Evolutionary conservation across 2,888 invertebrate genomes (phyloP).

Genomic region (Schizaphis graminum): DNA sequence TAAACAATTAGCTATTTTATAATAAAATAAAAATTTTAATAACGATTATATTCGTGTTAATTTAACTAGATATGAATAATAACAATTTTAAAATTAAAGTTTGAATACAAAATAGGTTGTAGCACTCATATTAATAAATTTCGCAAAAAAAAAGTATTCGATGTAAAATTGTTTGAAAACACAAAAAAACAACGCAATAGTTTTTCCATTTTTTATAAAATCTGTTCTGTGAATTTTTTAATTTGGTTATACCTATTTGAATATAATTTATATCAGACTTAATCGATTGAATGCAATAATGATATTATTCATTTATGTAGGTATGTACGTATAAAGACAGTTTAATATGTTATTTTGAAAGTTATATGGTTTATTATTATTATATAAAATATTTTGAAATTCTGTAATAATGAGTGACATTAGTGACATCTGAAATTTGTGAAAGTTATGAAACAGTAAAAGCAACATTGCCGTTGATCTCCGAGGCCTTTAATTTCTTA

Average conservation of each 20-base stretch:
- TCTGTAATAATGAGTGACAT: conserved; percentile 38
- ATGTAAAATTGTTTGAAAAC: background rate
- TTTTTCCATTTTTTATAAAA: background rate
- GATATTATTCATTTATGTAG: background rate
- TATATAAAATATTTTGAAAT: conserved; percentile 15
- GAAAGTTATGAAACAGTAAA: conserved; percentile 16
- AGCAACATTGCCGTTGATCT: conserved; percentile 40
- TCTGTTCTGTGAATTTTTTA: background rate
- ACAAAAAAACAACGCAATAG: background rate
- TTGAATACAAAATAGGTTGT: background rate
- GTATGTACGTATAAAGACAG: background rate
- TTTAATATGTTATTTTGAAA: background rate
- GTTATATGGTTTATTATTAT: conserved; percentile 22
- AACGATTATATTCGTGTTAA: background rate
- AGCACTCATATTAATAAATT: background rate
- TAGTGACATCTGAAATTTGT: conserved; percentile 38
- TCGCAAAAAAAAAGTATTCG: background rate
- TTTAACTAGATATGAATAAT: background rate
- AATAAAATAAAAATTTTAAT: conserved; percentile 3
- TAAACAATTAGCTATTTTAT: background rate
- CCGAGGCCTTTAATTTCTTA: conserved; percentile 56
- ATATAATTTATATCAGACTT: background rate
- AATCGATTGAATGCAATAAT: background rate
- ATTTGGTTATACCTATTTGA: background rate
- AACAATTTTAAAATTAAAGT: background rate